Conservation (phyloP, 2,113 vertebrate species). For the Mirounga angustirostris region DNA sequence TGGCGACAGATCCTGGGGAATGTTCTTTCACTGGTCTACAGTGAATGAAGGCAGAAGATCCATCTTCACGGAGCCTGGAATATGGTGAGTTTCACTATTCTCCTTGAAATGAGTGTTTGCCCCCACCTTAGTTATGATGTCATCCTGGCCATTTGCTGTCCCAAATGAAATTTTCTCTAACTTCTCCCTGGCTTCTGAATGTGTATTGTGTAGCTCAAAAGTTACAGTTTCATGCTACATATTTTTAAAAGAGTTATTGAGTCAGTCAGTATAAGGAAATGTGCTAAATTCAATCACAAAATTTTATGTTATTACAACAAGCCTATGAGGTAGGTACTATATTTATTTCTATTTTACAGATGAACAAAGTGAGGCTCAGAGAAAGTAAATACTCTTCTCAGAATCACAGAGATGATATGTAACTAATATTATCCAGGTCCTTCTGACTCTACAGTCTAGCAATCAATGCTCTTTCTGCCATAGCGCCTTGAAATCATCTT, state of each 20-base stretch:
- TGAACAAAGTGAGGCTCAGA: constrained; percentile 46
- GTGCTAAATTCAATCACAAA: constrained; percentile 9
- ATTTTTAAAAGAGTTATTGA: constrained; percentile 60
- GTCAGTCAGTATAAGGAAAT: background rate
- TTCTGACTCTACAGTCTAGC: background rate
- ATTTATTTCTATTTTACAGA: constrained; percentile 58
- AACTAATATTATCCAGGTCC: constrained; percentile 8
- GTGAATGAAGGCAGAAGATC: background rate
- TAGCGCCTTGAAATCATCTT: constrained; percentile 6
- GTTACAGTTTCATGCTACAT: constrained; percentile 31
- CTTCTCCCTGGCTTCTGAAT: background rate
- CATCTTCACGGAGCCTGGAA: background rate
- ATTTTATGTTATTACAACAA: constrained; percentile 30
- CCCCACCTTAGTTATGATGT: constrained; percentile 26
- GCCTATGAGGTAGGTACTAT: background rate
- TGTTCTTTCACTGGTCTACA: background rate
- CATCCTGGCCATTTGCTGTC: background rate
- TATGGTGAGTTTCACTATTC: background rate
- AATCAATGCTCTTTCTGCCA: background rate
- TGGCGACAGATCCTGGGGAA: background rate
- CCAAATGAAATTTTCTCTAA: constrained; percentile 55
- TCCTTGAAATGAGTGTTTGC: constrained; percentile 25
- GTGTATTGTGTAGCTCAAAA: background rate
- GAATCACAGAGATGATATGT: background rate
- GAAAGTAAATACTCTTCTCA: constrained; percentile 15